phyloP scores from a whole-genome alignment of 2,888 invertebrate species.

The Nyleta sp. region DNA sequence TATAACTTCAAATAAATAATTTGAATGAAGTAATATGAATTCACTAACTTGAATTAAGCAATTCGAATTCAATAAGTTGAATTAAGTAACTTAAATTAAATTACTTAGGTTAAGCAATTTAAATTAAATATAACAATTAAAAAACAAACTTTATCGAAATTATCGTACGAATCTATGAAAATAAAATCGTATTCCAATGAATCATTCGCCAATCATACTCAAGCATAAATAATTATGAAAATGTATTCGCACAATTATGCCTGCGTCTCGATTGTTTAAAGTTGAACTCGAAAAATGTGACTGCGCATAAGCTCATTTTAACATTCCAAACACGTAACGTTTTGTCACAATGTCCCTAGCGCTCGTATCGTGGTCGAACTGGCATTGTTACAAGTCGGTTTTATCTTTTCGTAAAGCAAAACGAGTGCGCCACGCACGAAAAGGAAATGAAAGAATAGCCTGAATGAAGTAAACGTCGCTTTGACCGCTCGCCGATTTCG shows the following conservation, averaged over 20 bases:
- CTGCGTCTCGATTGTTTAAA: slow-evolving; percentile 20
- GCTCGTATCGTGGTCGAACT: slow-evolving; percentile 3
- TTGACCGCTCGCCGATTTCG: slow-evolving; percentile 34
- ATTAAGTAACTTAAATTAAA: no score
- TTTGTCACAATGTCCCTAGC: background rate
- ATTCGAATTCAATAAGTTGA: no score
- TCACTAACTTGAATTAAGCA: no score
- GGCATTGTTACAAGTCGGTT: slow-evolving; percentile 4
- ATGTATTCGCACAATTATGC: slow-evolving; percentile 26
- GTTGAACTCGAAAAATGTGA: background rate
- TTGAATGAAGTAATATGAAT: no score
- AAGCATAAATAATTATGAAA: slow-evolving; percentile 9
- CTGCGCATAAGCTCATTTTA: background rate
- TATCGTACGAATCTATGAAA: no score
- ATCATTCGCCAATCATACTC: no score
- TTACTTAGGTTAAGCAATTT: no score
- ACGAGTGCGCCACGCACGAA: background rate
- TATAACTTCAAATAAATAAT: no score
- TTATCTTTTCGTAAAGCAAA: slow-evolving; percentile 16
- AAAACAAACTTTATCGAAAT: no score
- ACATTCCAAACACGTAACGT: slow-evolving; percentile 24
- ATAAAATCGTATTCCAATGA: no score
- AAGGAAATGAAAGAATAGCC: slow-evolving; percentile 11
- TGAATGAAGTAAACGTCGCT: slow-evolving; percentile 8
- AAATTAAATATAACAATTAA: no score